These are phyloP conservation scores for Netelia inedita DNA, from an alignment of 2,888 invertebrate species.

Conservation along the genomic window DNA sequence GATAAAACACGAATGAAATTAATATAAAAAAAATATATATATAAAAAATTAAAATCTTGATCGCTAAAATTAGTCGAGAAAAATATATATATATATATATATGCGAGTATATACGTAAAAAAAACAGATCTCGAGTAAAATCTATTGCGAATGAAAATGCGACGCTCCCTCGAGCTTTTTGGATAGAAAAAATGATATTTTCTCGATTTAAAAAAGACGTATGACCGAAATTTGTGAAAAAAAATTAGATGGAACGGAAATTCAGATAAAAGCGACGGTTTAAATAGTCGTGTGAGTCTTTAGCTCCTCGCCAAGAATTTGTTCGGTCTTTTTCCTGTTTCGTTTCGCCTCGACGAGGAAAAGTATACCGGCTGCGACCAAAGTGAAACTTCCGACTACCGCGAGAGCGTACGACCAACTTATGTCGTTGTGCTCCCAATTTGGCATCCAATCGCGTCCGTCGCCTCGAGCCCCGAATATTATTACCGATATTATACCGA, in stretches of 20 bases:
- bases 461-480: slow-evolving; percentile 97
- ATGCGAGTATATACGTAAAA: background rate
- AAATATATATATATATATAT: background rate
- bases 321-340: slow-evolving; percentile 90
- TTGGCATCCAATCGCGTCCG: slow-evolving; percentile 97
- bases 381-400: slow-evolving; percentile 91
- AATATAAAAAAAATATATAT: background rate
- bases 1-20: too few relatives aligned
- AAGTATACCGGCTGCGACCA: slow-evolving; percentile 92
- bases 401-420: slow-evolving; percentile 97
- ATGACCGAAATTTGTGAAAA: too few relatives aligned
- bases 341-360: slow-evolving; percentile 94
- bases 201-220: too few relatives aligned
- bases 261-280: slow-evolving; percentile 63
- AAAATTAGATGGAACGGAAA: background rate
- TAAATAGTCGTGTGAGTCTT: slow-evolving; percentile 92
- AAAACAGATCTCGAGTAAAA: too few relatives aligned
- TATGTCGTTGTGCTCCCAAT: slow-evolving; percentile 97
- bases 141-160: background rate
- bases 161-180: background rate
- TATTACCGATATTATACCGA: slow-evolving; percentile 93
- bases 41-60: too few relatives aligned
- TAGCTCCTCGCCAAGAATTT: slow-evolving; percentile 89
- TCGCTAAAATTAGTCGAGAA: too few relatives aligned
- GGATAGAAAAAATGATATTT: too few relatives aligned